Base-by-base conservation (phyloP, 1,140 invertebrate species). In the Sipha flava region DNA sequence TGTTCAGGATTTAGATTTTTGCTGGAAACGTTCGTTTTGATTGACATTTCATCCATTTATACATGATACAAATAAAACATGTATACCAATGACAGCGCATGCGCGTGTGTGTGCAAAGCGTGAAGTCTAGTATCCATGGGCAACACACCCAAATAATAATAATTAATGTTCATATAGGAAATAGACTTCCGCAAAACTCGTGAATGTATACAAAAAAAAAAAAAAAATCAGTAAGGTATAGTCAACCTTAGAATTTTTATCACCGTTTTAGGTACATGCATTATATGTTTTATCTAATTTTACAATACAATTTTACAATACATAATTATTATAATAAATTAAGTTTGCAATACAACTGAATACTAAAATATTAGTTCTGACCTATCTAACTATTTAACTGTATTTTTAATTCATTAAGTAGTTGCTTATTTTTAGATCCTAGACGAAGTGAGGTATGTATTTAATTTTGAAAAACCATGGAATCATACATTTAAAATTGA, bases 161-260 rank as follows among this genome's bases (percentile, higher is more conserved):
- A 77, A 77, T 77, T 77, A 77, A 43, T 43, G 73, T 77, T 1
- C 73, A 47, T 5, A 18, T 77, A 75, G 72, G 72, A 75, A 75
- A 75, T 54, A 75, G 29, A 75, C 72, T 75, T 75, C 72, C 72
- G 72, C n/a, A 75, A n/a, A n/a, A n/a, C 45, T 37, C n/a, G 12
- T 12, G 18, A 14, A 47, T 18, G n/a, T 34, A 54, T 21, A 6
- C 23, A 40, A 57, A 75, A 43, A 21, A 37, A 23, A 16, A 75
- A 75, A 75, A 16, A 5, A 40, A 66, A 40, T 16, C 37, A 3
- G 26, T 59, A 7, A 31, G 14, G 2, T 21, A 12, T 3, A 47
- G 45, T 18, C 3, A 18, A 18, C 45, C 6, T 12, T 14, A 14
- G 43, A 10, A 12, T 45, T 45, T 45, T 45, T 45, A 47, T n/a